Base-by-base conservation (phyloP, 2,113 vertebrate species). In the Phrynosoma platyrhinos region DNA sequence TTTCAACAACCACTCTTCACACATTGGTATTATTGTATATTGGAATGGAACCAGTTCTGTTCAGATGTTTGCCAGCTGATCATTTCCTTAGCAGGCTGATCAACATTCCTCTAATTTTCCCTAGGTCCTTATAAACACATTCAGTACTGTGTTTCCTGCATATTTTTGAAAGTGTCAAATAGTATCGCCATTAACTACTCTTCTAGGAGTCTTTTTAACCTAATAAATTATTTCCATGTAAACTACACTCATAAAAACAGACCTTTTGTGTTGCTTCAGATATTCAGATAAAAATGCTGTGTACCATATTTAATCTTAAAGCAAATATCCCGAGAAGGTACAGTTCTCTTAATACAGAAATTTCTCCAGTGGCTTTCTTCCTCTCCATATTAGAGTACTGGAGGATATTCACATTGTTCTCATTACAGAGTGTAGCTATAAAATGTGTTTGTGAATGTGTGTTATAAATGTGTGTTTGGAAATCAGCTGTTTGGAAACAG, bases 221-320 rank as follows among this genome's bases (percentile, higher is more conserved):
- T 20, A 5, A 84, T n/a, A 71, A 71, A 82, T 53, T 36, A 79
- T 85, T 68, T 64, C 6, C 82, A 9, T 79, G 79, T 90, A 16
- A 71, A 58, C 0, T 81, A 16, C 62, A 89, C 74, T 86, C 89
- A 78, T 27, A 79, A 89, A 90, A 89, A 76, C 40, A 32, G 47
- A 30, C 32, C 32, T 82, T 55, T 72, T 9, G 0, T 40, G 14
- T 80, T 75, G 87, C 68, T 83, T 83, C 42, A 53, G 52, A n/a
- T 88, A 27, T 55, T 90, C 71, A 32, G 52, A 52, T 84, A 52
- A 3, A 55, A 55, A 14, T 81, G 30, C 40, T 30, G 52, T 30
- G 53, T 32, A 14, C 77, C 32, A 74, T 25, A 9, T 40, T 16
- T 58, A 32, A 64, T 76, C 71, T 53, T 58, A 84, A 84, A 58